These are phyloP conservation scores for Sorex fumeus DNA, from an alignment of 2,113 vertebrate genomes.

Conservation along the genomic window DNA sequence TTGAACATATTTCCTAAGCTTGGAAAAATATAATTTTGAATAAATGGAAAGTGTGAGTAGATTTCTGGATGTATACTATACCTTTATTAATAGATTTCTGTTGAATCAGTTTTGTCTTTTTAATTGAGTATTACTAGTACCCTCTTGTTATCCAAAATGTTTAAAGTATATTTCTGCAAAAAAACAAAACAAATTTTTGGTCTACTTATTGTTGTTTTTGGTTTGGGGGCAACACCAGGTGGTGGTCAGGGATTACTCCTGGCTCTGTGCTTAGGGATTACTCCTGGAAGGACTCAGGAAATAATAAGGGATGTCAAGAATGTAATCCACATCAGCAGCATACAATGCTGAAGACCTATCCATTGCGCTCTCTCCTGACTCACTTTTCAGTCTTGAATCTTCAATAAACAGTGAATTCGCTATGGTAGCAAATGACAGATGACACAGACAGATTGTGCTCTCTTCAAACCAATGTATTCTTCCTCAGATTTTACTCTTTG, in stretches of 20 bases:
- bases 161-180: not conserved
- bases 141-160: not conserved
- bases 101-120: not conserved
- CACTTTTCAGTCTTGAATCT: not conserved
- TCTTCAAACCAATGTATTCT: not conserved
- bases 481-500: not conserved
- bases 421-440: not conserved
- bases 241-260: no score
- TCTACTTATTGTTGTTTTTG: no score
- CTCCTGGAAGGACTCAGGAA: no score
- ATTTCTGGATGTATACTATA: not conserved
- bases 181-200: not conserved
- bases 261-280: no score
- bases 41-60: conserved; percentile 12
- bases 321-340: no score
- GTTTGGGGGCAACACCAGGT: no score
- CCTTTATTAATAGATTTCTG: not conserved
- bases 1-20: not conserved
- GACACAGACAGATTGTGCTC: not conserved
- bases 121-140: not conserved
- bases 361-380: no score
- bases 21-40: conserved; percentile 36
- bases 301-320: no score
- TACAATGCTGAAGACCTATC: no score
- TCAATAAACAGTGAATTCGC: not conserved